These are phyloP conservation scores for Tetranychus truncatus DNA, from an alignment of 2,888 invertebrate species.

Conservation along the genomic window DNA sequence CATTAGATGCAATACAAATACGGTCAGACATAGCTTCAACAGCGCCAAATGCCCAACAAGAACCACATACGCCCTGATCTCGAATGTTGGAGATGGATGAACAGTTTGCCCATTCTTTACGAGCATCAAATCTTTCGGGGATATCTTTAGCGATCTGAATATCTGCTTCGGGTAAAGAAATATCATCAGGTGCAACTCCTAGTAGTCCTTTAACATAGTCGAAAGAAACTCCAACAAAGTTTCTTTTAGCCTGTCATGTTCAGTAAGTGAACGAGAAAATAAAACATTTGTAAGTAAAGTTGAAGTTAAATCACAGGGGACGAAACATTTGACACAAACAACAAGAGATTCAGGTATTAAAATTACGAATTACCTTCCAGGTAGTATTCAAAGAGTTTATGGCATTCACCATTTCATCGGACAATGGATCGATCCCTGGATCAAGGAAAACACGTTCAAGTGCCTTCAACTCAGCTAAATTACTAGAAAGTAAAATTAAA, in stretches of 20 bases:
- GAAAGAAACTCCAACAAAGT: neutral
- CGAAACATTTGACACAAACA: neutral
- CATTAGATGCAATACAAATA: constrained; percentile 60
- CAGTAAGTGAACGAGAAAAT: neutral
- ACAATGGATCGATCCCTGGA: constrained; percentile 39
- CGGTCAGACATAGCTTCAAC: constrained; percentile 80
- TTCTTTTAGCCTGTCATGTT: neutral
- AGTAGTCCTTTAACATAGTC: neutral
- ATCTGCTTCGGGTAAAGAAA: neutral
- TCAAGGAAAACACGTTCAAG: neutral
- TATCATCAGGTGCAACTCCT: neutral
- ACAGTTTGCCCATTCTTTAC: constrained; percentile 63
- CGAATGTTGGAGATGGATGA: constrained; percentile 62
- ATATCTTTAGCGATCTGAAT: constrained; percentile 31
- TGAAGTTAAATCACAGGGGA: no score
- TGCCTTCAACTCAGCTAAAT: neutral
- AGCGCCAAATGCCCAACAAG: constrained; percentile 68
- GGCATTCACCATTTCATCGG: constrained; percentile 49
- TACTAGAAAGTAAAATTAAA: neutral
- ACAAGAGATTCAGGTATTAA: neutral
- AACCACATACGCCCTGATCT: constrained; percentile 71
- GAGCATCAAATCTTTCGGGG: constrained; percentile 61
- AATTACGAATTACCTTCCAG: constrained; percentile 43
- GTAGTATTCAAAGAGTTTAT: constrained; percentile 49
- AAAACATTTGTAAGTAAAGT: neutral